Percentiles rank a stretch among this genome's conserved stretches.
Conservation (phyloP, 2,888 invertebrate genomes). For the Atrina japonica region DNA sequence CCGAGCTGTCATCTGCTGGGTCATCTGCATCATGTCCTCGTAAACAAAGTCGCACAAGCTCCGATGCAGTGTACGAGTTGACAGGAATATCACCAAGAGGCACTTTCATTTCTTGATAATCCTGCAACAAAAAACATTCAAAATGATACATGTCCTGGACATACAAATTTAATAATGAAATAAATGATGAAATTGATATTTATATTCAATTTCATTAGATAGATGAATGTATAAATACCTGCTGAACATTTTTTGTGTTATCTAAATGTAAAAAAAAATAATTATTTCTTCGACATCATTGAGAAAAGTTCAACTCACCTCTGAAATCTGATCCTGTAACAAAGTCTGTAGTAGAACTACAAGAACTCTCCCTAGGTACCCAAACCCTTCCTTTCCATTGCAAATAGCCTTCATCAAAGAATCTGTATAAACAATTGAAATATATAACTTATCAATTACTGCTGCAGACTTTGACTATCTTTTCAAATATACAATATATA, state of each 20-base stretch:
- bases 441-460: neutral
- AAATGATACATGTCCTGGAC: neutral
- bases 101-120: slow-evolving; percentile 75
- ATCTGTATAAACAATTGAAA: slow-evolving; percentile 58
- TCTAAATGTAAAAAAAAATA: no score
- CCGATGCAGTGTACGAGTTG: slow-evolving; percentile 74
- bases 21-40: slow-evolving; percentile 67
- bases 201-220: no score
- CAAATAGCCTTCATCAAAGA: slow-evolving; percentile 74
- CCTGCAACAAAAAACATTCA: slow-evolving; percentile 63
- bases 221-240: no score
- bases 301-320: slow-evolving; percentile 73
- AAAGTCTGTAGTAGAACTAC: slow-evolving; percentile 76
- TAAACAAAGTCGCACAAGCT: slow-evolving; percentile 76
- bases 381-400: slow-evolving; percentile 70
- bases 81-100: slow-evolving; percentile 75
- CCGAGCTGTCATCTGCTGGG: slow-evolving; percentile 50
- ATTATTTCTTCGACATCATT: no score
- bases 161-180: neutral
- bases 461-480: neutral
- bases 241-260: no score
- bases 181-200: no score
- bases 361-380: slow-evolving; percentile 72
- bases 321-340: slow-evolving; percentile 78
- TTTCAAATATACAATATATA: neutral